A percentile compares a stretch with the other conserved stretches of the same genome.
Evolutionary conservation across 2,888 invertebrate species (phyloP).

Genomic region (Celastrina argiolus): DNA sequence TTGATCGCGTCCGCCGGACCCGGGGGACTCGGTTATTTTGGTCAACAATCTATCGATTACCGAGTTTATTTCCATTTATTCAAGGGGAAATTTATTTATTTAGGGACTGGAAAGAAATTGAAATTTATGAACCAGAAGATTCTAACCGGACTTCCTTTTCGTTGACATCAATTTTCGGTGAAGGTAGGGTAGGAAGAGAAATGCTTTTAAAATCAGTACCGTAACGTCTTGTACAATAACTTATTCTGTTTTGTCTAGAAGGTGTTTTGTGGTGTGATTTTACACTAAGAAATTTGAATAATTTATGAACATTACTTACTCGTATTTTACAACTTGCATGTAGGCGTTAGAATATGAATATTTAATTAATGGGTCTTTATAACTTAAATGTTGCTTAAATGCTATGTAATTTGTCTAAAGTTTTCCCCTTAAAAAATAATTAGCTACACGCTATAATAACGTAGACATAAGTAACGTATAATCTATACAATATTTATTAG

Average conservation of each 20-base stretch:
- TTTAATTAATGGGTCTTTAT: neutral
- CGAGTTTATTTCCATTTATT: slow-evolving; percentile 7
- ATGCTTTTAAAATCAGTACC: neutral
- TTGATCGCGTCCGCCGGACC: slow-evolving; percentile 16
- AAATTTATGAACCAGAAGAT: slow-evolving; percentile 12
- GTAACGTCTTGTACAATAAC: neutral
- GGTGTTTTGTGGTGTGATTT: neutral
- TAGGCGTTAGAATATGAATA: neutral
- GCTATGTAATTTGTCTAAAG: too few relatives aligned
- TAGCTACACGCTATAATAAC: too few relatives aligned
- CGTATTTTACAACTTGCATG: neutral
- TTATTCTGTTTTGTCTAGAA: too few relatives aligned
- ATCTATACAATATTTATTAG: too few relatives aligned
- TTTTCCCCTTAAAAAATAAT: too few relatives aligned
- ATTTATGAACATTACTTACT: neutral
- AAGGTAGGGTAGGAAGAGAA: neutral
- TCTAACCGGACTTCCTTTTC: neutral
- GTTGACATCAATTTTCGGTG: neutral
- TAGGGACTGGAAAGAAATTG: neutral
- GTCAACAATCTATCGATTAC: slow-evolving; percentile 16
- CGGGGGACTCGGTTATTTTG: slow-evolving; percentile 16
- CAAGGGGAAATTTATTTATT: slow-evolving; percentile 9
- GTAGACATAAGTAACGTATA: too few relatives aligned
- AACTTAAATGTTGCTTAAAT: too few relatives aligned
- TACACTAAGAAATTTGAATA: neutral